phyloP scores from a whole-genome alignment of 2,888 invertebrate species.

The Diarsia mendica region DNA sequence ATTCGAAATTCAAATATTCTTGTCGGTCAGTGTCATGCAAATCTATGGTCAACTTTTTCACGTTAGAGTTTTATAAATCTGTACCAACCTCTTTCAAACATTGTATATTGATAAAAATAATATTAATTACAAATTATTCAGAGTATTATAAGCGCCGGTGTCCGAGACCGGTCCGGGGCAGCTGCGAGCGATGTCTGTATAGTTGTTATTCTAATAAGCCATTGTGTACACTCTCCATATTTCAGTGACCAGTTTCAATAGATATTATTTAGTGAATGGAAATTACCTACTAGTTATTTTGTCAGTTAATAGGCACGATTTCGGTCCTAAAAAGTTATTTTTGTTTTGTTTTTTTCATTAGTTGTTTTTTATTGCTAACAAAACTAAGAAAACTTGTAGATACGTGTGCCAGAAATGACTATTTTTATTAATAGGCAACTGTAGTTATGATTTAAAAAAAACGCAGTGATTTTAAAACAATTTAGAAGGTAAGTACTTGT shows the following conservation, averaged over 20 bases:
- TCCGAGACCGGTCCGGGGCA: conserved; percentile 82
- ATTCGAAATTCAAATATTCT: conserved; percentile 36
- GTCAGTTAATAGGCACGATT: conserved; percentile 29
- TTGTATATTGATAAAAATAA: conserved; percentile 53
- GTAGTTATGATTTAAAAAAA: not conserved
- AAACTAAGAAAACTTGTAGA: not conserved
- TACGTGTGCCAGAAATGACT: not conserved
- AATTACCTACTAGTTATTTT: conserved; percentile 65
- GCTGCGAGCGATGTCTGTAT: conserved; percentile 74
- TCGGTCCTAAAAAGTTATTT: conserved; percentile 2
- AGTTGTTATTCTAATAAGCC: conserved; percentile 75
- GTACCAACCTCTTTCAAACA: conserved; percentile 15
- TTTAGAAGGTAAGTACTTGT: too few relatives aligned
- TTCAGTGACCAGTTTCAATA: conserved; percentile 68
- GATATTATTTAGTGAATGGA: conserved; percentile 62
- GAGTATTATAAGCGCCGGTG: conserved; percentile 47
- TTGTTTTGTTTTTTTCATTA: conserved; percentile 12
- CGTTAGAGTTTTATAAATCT: conserved; percentile 19
- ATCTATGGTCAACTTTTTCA: conserved; percentile 28
- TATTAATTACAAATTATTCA: conserved; percentile 60
- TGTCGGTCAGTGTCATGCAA: conserved; percentile 39
- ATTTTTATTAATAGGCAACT: not conserved
- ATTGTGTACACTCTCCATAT: conserved; percentile 67
- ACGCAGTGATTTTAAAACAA: too few relatives aligned
- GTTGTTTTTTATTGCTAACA: not conserved